Base-by-base conservation (phyloP, 2,113 vertebrate genomes). In the Ramphastos sulfuratus region DNA sequence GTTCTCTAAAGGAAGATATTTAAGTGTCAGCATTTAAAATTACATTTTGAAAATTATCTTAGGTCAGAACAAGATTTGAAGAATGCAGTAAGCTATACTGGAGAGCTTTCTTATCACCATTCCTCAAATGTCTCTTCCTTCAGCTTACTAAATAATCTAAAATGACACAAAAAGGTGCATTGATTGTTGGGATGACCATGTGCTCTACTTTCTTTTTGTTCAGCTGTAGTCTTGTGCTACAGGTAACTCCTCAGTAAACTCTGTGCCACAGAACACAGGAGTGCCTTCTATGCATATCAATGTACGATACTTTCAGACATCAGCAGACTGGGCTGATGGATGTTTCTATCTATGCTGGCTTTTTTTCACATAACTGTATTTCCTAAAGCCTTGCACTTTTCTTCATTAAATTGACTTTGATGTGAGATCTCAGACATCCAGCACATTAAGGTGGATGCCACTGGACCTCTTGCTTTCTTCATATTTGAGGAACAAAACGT, bases 401-500 rank as follows among this genome's bases (percentile, higher is more conserved):
- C 33, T 21, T 63, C 27, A 74, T n/a, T 33, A 78, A n/a, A 56
- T 39, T 37, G 8, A 12, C 17, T 67, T 50, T 66, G 35, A 55
- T 31, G 10, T 60, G 58, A 77, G 59, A 56, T 50, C 30, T 42
- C 58, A 72, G 54, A 21, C 13, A 25, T 46, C 54, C 33, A 52
- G 23, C 25, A 27, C 0, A 0, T 28, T 70, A 48, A 25, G 17
- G n/a, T 65, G 61, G n/a, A 27, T 46, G 42, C 61, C 74, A n/a
- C 37, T 69, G 18, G 15, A 8, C 63, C 31, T 74, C 48, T 48
- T 80, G 56, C 50, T 70, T 79, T 80, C 44, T 79, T 37, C 25
- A 27, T 60, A 7, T 9, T 20, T 25, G 13, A 23, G 46, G 30
- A 55, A 58, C 37, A 78, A 60, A 46, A 72, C 31, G 12, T 56